Conservation (phyloP, 2,888 invertebrate genomes). For the Gari tellinella region DNA sequence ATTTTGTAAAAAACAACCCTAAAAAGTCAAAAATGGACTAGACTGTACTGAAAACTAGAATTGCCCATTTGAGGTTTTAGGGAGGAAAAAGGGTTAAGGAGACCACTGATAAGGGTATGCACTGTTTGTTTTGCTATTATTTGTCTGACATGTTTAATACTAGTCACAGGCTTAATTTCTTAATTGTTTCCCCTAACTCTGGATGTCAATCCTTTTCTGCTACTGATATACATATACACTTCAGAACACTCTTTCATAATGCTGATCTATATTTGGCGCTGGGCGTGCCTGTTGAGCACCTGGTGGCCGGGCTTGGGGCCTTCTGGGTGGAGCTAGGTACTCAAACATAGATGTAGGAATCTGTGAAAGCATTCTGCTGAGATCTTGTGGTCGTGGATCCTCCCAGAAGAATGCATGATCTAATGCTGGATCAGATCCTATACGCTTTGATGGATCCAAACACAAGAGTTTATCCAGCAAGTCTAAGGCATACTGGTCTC, state of each 20-base stretch:
- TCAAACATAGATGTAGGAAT: constrained; percentile 98
- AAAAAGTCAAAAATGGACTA: too few relatives aligned
- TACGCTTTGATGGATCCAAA: constrained; percentile 94
- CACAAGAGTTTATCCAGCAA: constrained; percentile 95
- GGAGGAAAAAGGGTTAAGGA: too few relatives aligned
- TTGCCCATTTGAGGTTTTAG: too few relatives aligned
- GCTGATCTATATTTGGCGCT: constrained; percentile 78
- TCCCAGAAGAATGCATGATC: constrained; percentile 99
- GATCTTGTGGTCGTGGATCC: constrained; percentile 93
- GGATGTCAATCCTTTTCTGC: too few relatives aligned
- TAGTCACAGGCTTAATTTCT: too few relatives aligned
- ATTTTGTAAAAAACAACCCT: too few relatives aligned
- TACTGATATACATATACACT: too few relatives aligned
- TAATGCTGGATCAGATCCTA: constrained; percentile 95
- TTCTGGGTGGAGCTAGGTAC: constrained; percentile 91
- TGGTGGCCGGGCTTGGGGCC: constrained; percentile 80
- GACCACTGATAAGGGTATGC: too few relatives aligned
- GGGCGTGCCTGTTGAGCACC: constrained; percentile 35
- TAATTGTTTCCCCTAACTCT: too few relatives aligned
- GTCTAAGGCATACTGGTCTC: constrained; percentile 96
- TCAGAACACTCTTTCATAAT: constrained; percentile 82
- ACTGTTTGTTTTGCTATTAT: too few relatives aligned
- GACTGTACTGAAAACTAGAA: too few relatives aligned
- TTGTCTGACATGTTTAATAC: too few relatives aligned
- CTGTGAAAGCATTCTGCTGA: constrained; percentile 93